A percentile compares a stretch with the other conserved stretches of the same genome.
phyloP scores from a whole-genome alignment of 2,888 invertebrate species.

The Pseudeuparius sepicola region DNA sequence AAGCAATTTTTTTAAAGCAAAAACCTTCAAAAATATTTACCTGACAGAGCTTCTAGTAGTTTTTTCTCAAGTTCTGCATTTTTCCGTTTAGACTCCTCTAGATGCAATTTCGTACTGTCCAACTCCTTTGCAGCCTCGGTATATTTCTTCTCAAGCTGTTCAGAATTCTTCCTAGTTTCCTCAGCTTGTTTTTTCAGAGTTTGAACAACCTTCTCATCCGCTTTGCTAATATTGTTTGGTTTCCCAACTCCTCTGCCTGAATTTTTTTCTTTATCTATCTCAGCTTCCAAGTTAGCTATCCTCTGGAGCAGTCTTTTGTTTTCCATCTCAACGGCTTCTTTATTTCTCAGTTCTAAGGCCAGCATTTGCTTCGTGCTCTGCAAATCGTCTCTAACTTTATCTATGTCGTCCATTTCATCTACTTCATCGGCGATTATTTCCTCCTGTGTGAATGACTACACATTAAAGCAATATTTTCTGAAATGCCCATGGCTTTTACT shows the following conservation, averaged over 20 bases:
- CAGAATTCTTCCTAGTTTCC: slow-evolving; percentile 66
- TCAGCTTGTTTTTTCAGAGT: slow-evolving; percentile 66
- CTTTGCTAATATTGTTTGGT: neutral
- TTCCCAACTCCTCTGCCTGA: slow-evolving; percentile 19
- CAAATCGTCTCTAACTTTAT: slow-evolving; percentile 79
- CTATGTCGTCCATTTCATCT: slow-evolving; percentile 86
- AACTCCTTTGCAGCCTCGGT: slow-evolving; percentile 65
- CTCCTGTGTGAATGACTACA: no score
- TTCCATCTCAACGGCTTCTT: slow-evolving; percentile 68
- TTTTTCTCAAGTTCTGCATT: slow-evolving; percentile 70
- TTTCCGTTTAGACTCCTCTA: slow-evolving; percentile 71
- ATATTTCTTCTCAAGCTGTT: slow-evolving; percentile 72
- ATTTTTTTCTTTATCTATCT: slow-evolving; percentile 53
- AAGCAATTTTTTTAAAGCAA: no score
- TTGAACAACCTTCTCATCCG: slow-evolving; percentile 42
- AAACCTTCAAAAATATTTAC: no score
- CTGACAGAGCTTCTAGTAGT: slow-evolving; percentile 53
- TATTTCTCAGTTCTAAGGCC: slow-evolving; percentile 74
- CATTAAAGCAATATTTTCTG: no score
- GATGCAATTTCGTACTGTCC: slow-evolving; percentile 61
- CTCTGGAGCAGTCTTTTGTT: slow-evolving; percentile 72
- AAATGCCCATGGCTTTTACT: no score
- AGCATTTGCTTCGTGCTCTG: slow-evolving; percentile 88
- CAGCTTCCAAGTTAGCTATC: slow-evolving; percentile 72
- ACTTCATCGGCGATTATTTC: slow-evolving; percentile 45